These are phyloP conservation scores for Magallana ariakensis DNA, from an alignment of 1,140 invertebrate species.

Conservation along the genomic window DNA sequence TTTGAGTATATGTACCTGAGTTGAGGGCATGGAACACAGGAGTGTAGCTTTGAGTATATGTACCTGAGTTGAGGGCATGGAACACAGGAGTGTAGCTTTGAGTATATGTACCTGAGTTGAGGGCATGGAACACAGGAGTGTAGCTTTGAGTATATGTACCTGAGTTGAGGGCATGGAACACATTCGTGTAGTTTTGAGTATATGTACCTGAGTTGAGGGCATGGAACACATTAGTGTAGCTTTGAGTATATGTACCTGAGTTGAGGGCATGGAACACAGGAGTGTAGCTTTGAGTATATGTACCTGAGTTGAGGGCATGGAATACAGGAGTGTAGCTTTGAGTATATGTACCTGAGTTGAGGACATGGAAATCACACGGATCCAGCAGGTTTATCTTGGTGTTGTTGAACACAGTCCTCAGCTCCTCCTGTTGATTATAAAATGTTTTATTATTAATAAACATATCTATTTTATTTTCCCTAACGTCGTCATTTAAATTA, in stretches of 20 bases:
- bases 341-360: not conserved
- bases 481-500: no score
- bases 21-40: no score
- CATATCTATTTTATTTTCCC: no score
- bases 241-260: no score
- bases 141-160: not conserved
- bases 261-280: no score
- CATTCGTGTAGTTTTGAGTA: no score
- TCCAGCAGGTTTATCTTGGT: not conserved
- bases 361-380: slow-evolving; percentile 14
- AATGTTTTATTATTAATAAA: no score
- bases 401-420: not conserved
- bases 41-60: not conserved
- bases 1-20: no score
- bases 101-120: not conserved
- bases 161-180: not conserved
- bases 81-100: no score
- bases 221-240: not conserved
- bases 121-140: not conserved
- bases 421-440: not conserved
- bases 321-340: not conserved
- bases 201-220: no score
- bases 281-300: not conserved
- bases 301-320: not conserved
- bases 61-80: not conserved